Conservation (phyloP, 2,113 vertebrate genomes). For the Ovibos moschatus region DNA sequence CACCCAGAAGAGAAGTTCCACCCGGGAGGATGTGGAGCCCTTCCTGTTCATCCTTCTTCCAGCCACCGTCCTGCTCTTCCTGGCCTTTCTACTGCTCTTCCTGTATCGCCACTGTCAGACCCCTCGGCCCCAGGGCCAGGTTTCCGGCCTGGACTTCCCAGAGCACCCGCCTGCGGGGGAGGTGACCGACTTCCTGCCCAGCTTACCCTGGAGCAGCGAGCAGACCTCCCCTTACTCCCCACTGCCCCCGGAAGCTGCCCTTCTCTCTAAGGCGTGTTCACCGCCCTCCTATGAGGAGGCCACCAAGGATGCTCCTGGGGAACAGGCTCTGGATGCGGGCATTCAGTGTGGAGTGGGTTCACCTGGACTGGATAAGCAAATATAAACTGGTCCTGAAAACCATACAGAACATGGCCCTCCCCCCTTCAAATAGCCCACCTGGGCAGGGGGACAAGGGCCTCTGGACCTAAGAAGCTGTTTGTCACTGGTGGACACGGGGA, state of each 20-base stretch:
- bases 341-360: slow-evolving; percentile 67
- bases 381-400: slow-evolving; percentile 45
- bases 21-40: slow-evolving; percentile 81
- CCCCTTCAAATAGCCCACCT: not conserved
- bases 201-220: slow-evolving; percentile 70
- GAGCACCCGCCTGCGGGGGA: slow-evolving; percentile 70
- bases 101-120: slow-evolving; percentile 80
- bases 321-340: slow-evolving; percentile 63
- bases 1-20: slow-evolving; percentile 78
- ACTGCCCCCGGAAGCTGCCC: slow-evolving; percentile 74
- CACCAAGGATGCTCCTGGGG: slow-evolving; percentile 79
- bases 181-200: slow-evolving; percentile 60
- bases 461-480: too few relatives aligned
- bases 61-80: slow-evolving; percentile 83
- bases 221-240: slow-evolving; percentile 78
- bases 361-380: not conserved
- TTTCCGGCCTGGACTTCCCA: slow-evolving; percentile 86
- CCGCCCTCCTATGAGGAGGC: slow-evolving; percentile 90
- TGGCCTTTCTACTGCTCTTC: slow-evolving; percentile 85
- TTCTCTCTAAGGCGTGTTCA: slow-evolving; percentile 79
- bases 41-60: slow-evolving; percentile 88
- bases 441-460: not conserved
- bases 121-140: slow-evolving; percentile 77
- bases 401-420: not conserved
- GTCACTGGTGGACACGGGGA: not conserved